phyloP scores from a whole-genome alignment of 2,113 vertebrate genomes.

The Colinus virginianus region DNA sequence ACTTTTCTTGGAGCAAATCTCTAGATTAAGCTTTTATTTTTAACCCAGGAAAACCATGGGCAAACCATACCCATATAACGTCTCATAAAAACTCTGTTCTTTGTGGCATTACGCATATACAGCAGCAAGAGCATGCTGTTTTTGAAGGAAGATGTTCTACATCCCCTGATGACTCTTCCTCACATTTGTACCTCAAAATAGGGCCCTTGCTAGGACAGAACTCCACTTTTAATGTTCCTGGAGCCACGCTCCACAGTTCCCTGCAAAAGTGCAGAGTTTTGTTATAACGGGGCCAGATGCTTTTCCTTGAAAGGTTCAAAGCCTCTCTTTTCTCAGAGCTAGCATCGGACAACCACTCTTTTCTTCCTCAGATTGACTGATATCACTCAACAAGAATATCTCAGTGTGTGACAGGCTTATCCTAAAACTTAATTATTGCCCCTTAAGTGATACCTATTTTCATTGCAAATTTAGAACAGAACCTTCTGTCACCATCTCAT shows the following conservation, averaged over 20 bases:
- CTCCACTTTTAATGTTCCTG: neutral
- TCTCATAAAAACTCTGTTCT: neutral
- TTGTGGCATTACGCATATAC: rapidly evolving
- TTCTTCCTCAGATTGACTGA: neutral
- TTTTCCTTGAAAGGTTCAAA: neutral
- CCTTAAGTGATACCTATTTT: conserved; percentile 55
- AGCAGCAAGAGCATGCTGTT: neutral
- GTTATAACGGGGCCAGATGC: neutral
- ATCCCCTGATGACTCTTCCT: neutral
- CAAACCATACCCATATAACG: neutral
- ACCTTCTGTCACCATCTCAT: conserved; percentile 58
- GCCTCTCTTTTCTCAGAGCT: neutral
- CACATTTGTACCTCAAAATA: neutral
- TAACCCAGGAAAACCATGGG: neutral
- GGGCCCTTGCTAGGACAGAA: neutral
- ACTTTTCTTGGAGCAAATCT: neutral
- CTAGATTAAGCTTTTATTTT: neutral
- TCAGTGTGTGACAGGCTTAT: conserved; percentile 37
- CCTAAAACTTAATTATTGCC: conserved; percentile 56
- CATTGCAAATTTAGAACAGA: conserved; percentile 67
- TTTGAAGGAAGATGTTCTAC: neutral
- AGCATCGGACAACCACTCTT: neutral
- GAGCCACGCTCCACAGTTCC: neutral
- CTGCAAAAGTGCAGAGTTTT: neutral
- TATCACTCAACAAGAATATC: conserved; percentile 30